Evolutionary conservation across 2,113 vertebrate genomes (phyloP).

Genomic region (Pristiophorus japonicus): DNA sequence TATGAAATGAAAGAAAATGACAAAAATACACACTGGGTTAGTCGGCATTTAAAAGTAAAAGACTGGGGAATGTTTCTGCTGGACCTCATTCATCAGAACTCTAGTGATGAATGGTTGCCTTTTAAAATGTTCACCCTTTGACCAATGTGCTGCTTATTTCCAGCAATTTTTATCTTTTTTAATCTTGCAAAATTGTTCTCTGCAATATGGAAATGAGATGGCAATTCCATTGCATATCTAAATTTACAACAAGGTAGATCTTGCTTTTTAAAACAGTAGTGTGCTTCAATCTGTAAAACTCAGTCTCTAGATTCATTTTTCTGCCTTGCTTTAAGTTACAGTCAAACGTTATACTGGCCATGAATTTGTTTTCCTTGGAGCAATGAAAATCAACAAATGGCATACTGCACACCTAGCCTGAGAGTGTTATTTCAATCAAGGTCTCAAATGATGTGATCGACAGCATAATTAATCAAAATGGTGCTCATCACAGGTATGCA

Average conservation of each 20-base stretch:
- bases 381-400: neutral
- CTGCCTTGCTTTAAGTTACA: neutral
- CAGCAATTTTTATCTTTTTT: neutral
- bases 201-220: neutral
- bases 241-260: neutral
- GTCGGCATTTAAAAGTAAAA: neutral
- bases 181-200: neutral
- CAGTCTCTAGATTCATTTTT: neutral
- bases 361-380: neutral
- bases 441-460: neutral
- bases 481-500: neutral
- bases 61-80: neutral
- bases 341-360: neutral
- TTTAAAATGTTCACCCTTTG: neutral
- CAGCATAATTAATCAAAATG: constrained; percentile 8
- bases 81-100: neutral
- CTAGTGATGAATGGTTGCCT: neutral
- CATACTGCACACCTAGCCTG: neutral
- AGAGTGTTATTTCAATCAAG: neutral
- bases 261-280: neutral
- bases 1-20: neutral
- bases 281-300: neutral
- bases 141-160: neutral
- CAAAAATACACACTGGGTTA: neutral
- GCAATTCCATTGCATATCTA: neutral